A percentile compares a stretch with the other conserved stretches of the same genome.
These are phyloP conservation scores for Uropsilus gracilis DNA, from an alignment of 2,113 vertebrate genomes.

Conservation along the genomic window DNA sequence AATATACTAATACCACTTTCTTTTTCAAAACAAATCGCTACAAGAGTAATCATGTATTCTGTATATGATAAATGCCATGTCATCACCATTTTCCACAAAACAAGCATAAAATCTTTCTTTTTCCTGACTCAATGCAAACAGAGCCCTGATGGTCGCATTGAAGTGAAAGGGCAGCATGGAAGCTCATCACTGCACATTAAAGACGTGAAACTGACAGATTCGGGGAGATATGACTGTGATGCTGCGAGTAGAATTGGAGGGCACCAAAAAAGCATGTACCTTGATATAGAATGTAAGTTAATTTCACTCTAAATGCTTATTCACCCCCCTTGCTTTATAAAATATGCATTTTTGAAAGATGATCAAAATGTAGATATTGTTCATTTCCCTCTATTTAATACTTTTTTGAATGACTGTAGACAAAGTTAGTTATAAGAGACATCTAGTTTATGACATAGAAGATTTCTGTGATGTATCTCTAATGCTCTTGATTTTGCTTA, in stretches of 20 bases:
- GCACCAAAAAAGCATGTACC: constrained; percentile 98
- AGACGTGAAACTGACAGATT: constrained; percentile 92
- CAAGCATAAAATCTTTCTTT: constrained; percentile 65
- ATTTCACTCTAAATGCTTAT: constrained; percentile 67
- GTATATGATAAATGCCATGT: not conserved
- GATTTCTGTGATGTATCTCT: not conserved
- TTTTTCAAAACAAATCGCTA: not conserved
- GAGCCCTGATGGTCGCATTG: constrained; percentile 95
- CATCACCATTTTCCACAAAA: constrained; percentile 62
- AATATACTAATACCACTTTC: not conserved
- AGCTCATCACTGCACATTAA: constrained; percentile 94
- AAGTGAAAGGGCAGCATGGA: constrained; percentile 93
- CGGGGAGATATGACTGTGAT: constrained; percentile 97
- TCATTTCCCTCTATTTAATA: constrained; percentile 26
- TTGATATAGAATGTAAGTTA: constrained; percentile 97
- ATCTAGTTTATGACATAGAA: constrained; percentile 24
- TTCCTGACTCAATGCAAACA: constrained; percentile 83
- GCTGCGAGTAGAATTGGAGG: constrained; percentile 97
- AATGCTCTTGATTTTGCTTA: not conserved
- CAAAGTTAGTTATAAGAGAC: constrained; percentile 18
- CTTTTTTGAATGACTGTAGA: not conserved
- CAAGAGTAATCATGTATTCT: not conserved
- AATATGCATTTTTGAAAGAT: constrained; percentile 65
- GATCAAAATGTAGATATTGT: not conserved
- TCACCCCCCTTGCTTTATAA: not conserved